Percentiles rank a stretch among this genome's conserved stretches.
Evolutionary conservation across 2,113 vertebrate genomes (phyloP).

Genomic region (Pogonocichla stellata): DNA sequence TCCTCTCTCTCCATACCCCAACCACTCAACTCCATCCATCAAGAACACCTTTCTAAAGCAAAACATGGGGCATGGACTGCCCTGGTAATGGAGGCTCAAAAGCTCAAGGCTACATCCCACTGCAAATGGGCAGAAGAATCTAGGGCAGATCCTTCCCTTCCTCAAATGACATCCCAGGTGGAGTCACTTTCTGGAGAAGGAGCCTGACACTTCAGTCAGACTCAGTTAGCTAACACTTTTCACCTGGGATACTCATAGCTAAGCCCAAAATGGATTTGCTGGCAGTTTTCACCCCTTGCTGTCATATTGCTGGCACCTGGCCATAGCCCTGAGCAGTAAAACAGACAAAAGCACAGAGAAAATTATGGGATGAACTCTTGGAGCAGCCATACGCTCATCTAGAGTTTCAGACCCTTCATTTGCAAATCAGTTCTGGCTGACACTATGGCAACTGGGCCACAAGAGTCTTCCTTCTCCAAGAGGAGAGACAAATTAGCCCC

Average conservation of each 20-base stretch:
- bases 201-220: background rate
- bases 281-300: background rate
- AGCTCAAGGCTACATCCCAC: background rate
- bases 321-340: conserved; percentile 18
- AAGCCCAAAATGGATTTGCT: conserved; percentile 58
- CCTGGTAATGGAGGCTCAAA: background rate
- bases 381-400: background rate
- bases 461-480: background rate
- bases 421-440: conserved; percentile 25
- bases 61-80: background rate
- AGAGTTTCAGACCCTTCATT: conserved; percentile 24
- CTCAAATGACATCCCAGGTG: background rate
- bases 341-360: conserved; percentile 12
- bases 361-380: conserved; percentile 7
- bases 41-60: background rate
- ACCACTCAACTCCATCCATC: background rate
- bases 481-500: background rate
- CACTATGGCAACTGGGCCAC: background rate
- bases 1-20: background rate
- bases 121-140: background rate
- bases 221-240: background rate
- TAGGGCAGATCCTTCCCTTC: background rate
- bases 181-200: background rate
- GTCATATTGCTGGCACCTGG: conserved; percentile 42
- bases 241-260: conserved; percentile 41